Evolutionary conservation across 2,113 vertebrate species (phyloP).

Genomic region (Callospermophilus lateralis): DNA sequence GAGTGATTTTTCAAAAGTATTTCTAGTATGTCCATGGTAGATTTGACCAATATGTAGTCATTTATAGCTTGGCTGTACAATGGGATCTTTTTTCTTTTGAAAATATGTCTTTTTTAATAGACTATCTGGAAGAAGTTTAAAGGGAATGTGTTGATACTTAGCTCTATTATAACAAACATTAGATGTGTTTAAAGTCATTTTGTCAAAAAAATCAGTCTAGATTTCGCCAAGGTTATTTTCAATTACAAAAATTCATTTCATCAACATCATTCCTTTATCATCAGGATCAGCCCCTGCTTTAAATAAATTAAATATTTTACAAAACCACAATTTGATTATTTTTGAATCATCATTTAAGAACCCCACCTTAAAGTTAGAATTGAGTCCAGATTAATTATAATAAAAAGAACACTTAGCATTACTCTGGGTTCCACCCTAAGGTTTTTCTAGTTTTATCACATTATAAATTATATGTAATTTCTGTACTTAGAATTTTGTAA

Average conservation of each 20-base stretch:
- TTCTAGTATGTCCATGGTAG: constrained; percentile 74
- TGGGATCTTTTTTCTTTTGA: constrained; percentile 79
- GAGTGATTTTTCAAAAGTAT: constrained; percentile 69
- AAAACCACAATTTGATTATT: constrained; percentile 65
- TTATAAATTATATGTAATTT: constrained; percentile 28
- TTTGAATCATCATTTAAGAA: constrained; percentile 65
- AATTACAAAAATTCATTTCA: constrained; percentile 81
- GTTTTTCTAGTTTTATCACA: constrained; percentile 49
- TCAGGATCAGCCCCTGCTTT: constrained; percentile 79
- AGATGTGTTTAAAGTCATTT: constrained; percentile 83
- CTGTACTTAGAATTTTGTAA: constrained; percentile 49
- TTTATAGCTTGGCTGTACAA: constrained; percentile 77
- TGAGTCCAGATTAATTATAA: constrained; percentile 61
- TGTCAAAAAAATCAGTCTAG: constrained; percentile 74
- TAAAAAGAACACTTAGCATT: constrained; percentile 58
- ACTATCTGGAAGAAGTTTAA: constrained; percentile 85
- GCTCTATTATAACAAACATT: constrained; percentile 80
- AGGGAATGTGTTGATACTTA: constrained; percentile 83
- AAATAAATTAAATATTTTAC: constrained; percentile 68
- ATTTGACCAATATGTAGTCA: constrained; percentile 77
- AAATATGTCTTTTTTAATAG: constrained; percentile 75
- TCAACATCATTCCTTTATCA: constrained; percentile 82
- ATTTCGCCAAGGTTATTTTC: constrained; percentile 82
- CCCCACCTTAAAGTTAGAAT: constrained; percentile 58
- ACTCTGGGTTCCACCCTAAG: constrained; percentile 45